phyloP scores from a whole-genome alignment of 2,888 invertebrate species.

The Xestobium rufovillosum region DNA sequence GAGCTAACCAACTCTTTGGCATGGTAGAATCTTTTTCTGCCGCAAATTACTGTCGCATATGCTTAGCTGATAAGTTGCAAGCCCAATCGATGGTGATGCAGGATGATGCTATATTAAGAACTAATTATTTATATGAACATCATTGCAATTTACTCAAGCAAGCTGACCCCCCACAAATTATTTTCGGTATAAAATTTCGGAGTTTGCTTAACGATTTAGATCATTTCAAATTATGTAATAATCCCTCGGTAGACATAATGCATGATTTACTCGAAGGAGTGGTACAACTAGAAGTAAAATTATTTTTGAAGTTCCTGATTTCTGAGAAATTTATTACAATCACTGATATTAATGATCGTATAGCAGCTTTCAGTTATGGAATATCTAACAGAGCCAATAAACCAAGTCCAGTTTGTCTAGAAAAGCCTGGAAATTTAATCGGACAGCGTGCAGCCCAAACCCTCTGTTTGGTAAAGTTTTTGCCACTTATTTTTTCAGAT shows the following conservation, averaged over 20 bases:
- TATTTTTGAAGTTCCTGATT: background rate
- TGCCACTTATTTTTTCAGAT: constrained; percentile 9
- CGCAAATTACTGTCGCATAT: constrained; percentile 19
- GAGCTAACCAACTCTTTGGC: constrained; percentile 12
- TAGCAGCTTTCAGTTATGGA: constrained; percentile 1
- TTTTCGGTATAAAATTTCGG: no score
- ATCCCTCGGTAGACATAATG: no score
- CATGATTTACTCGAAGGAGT: no score
- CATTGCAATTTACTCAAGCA: no score
- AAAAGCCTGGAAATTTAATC: constrained; percentile 6
- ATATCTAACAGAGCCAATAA: background rate
- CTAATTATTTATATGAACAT: no score
- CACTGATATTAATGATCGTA: background rate
- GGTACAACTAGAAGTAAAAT: constrained; percentile 2
- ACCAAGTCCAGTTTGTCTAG: background rate
- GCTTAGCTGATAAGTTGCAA: constrained; percentile 16
- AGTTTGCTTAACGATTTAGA: no score
- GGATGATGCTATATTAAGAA: no score
- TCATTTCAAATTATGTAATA: no score
- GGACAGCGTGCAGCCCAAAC: constrained; percentile 11
- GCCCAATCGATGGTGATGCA: no score
- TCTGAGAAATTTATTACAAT: background rate
- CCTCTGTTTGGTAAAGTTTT: constrained; percentile 6
- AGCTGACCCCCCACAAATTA: no score
- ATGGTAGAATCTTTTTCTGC: constrained; percentile 20